These are phyloP conservation scores for Dyspetes luteomarginatus DNA, from an alignment of 2,888 invertebrate genomes.

Conservation along the genomic window DNA sequence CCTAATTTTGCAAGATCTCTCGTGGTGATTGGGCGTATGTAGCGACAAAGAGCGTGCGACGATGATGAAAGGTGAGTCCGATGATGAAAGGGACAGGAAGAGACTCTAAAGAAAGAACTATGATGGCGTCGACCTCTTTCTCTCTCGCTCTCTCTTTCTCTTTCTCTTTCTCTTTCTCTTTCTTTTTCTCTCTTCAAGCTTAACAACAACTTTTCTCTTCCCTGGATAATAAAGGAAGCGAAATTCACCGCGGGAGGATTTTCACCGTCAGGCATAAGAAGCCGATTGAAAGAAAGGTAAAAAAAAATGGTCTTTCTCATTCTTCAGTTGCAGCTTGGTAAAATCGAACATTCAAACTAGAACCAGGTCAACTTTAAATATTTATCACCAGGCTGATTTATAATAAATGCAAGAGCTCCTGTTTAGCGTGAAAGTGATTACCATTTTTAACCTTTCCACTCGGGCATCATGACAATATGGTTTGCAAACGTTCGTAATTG, in stretches of 20 bases:
- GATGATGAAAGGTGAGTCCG: conserved; percentile 33
- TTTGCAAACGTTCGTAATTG: conserved; percentile 28
- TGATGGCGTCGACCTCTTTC: conserved; percentile 25
- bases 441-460: not conserved
- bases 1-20: conserved; percentile 80
- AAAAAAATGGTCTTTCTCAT: not conserved
- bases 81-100: conserved; percentile 31
- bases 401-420: conserved; percentile 19
- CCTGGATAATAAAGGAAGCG: conserved; percentile 12
- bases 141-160: conserved; percentile 16
- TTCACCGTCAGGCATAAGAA: conserved; percentile 11
- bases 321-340: not conserved
- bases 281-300: too few relatives aligned
- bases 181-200: not conserved
- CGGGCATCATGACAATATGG: not conserved
- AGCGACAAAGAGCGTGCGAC: conserved; percentile 44
- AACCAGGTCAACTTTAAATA: conserved; percentile 48
- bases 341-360: not conserved
- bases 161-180: not conserved
- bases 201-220: conserved; percentile 22
- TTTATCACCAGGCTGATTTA: conserved; percentile 29
- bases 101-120: conserved; percentile 30
- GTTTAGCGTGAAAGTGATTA: conserved; percentile 1
- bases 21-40: conserved; percentile 67
- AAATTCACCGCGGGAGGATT: conserved; percentile 4